Evolutionary conservation across 2,888 invertebrate species (phyloP).

Genomic region (Nomada flava): DNA sequence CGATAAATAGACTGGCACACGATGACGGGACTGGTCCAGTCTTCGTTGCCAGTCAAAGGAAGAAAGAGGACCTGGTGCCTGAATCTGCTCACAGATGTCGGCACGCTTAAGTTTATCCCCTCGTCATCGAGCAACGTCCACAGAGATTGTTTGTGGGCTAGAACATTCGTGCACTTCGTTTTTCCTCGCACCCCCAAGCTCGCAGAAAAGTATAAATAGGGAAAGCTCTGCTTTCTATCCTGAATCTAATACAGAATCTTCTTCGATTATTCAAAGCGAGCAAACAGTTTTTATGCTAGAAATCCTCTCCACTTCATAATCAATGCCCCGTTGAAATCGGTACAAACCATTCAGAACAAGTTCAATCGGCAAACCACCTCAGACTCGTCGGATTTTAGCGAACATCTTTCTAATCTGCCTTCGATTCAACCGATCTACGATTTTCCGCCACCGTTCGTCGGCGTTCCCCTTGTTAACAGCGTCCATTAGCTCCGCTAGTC

Average conservation of each 20-base stretch:
- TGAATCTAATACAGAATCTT: not conserved
- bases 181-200: not conserved
- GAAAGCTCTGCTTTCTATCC: not conserved
- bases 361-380: not conserved
- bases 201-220: not conserved
- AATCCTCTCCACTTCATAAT: not conserved
- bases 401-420: not conserved
- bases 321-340: too few species aligned
- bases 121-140: constrained; percentile 7
- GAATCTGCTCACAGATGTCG: constrained; percentile 82
- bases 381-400: not conserved
- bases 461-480: not conserved
- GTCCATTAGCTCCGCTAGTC: constrained; percentile 31
- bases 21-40: constrained; percentile 58
- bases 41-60: constrained; percentile 64
- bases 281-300: not conserved
- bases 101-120: constrained; percentile 69
- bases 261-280: not conserved
- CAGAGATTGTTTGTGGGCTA: too few species aligned
- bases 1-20: constrained; percentile 79
- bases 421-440: constrained; percentile 9
- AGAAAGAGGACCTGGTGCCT: constrained; percentile 75
- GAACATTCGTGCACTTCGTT: not conserved
- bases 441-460: constrained; percentile 2
- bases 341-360: too few species aligned